Percentiles rank a stretch among this genome's conserved stretches.
phyloP scores from a whole-genome alignment of 2,888 invertebrate genomes.

The Agrypnus murinus region DNA sequence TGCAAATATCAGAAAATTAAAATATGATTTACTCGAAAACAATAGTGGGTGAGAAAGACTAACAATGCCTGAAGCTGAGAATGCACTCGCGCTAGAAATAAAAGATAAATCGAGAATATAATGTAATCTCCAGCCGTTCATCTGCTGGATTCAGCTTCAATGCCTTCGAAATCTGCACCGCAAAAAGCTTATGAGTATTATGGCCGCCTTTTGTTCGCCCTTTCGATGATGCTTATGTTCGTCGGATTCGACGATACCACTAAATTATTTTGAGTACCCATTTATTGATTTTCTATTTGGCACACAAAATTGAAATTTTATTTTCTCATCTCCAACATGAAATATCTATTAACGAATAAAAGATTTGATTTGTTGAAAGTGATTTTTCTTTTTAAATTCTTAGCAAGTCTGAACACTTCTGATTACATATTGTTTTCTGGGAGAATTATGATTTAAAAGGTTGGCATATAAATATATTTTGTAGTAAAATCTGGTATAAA shows the following conservation, averaged over 20 bases:
- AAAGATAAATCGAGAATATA: slow-evolving; percentile 66
- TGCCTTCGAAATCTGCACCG: slow-evolving; percentile 64
- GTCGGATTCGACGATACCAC: slow-evolving; percentile 45
- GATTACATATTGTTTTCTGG: too few relatives aligned
- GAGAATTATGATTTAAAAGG: too few relatives aligned
- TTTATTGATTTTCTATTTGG: slow-evolving; percentile 37
- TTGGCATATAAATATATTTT: too few relatives aligned
- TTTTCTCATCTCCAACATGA: not conserved
- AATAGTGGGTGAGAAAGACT: slow-evolving; percentile 66
- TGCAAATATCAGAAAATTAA: slow-evolving; percentile 64
- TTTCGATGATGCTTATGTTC: slow-evolving; percentile 51
- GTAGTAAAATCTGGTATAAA: too few relatives aligned
- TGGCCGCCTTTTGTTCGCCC: slow-evolving; percentile 61
- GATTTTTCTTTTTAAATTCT: too few relatives aligned
- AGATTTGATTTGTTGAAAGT: not conserved
- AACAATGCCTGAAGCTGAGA: slow-evolving; percentile 65
- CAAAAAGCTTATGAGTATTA: slow-evolving; percentile 62
- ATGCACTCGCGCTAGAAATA: slow-evolving; percentile 64
- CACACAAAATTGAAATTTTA: slow-evolving; percentile 24
- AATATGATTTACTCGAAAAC: slow-evolving; percentile 66
- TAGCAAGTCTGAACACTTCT: too few relatives aligned
- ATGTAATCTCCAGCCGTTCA: slow-evolving; percentile 66
- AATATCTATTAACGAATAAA: not conserved
- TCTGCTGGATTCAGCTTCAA: slow-evolving; percentile 64
- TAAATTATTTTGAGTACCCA: slow-evolving; percentile 43